phyloP scores from a whole-genome alignment of 2,797 vertebrate species.

The Glyptemys insculpta region DNA sequence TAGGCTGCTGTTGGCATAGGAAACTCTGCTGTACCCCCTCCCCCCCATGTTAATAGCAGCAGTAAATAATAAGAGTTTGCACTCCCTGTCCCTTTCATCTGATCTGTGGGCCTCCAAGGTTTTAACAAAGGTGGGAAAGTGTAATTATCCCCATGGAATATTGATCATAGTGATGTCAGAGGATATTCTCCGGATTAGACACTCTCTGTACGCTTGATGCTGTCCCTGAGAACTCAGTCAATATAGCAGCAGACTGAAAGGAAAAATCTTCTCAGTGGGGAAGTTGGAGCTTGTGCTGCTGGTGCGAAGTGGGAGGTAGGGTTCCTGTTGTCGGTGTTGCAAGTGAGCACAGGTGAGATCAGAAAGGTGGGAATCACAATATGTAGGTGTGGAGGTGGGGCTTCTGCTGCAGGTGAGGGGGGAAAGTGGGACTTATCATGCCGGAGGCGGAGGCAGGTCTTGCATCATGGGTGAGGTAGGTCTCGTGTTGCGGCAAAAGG shows the following conservation, averaged over 20 bases:
- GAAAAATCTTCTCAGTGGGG: not conserved
- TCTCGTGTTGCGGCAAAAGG: not conserved
- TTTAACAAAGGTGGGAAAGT: not conserved
- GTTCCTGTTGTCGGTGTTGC: not conserved
- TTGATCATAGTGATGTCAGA: not conserved
- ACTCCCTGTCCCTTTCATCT: not conserved
- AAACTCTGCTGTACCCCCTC: accelerated
- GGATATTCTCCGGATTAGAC: not conserved
- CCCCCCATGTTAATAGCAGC: not conserved
- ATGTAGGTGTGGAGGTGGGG: not conserved
- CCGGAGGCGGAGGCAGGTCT: not conserved
- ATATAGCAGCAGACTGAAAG: not conserved
- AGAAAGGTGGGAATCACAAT: not conserved
- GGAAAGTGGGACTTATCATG: not conserved
- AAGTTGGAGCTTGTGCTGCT: not conserved
- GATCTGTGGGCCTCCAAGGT: not conserved
- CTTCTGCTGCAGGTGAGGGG: no score
- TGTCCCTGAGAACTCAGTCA: not conserved
- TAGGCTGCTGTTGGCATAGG: not conserved
- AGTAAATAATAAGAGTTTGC: not conserved
- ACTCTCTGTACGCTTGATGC: not conserved
- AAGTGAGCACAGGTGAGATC: not conserved
- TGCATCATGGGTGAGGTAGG: not conserved
- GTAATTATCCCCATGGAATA: not conserved
- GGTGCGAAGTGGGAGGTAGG: not conserved